Percentiles rank a stretch among this genome's conserved stretches.
Conservation (phyloP, 2,797 vertebrate genomes). For the Sphenodon punctatus region DNA sequence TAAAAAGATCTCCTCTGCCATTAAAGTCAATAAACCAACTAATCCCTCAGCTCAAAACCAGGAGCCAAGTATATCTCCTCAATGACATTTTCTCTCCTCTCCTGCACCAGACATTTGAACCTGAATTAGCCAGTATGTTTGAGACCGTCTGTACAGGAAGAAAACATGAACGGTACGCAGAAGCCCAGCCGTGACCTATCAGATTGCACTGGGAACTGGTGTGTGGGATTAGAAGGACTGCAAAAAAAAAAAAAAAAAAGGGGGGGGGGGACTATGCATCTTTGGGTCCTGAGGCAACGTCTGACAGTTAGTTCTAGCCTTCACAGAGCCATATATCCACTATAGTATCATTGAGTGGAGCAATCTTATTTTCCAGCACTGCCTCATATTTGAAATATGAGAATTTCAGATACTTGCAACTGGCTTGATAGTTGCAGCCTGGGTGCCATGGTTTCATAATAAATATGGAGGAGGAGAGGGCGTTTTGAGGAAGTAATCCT, state of each 20-base stretch:
- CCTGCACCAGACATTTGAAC: conserved; percentile 32
- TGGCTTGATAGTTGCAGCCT: conserved; percentile 16
- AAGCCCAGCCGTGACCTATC: conserved; percentile 29
- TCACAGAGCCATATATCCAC: background rate
- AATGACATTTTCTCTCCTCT: background rate
- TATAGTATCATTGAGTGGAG: background rate
- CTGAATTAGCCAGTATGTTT: conserved; percentile 19
- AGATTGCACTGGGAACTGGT: conserved; percentile 40
- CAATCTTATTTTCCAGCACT: background rate
- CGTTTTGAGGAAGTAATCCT: background rate
- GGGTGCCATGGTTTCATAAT: conserved; percentile 56
- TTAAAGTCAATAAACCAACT: background rate
- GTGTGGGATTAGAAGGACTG: conserved; percentile 33
- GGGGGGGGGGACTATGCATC: conserved; percentile 50
- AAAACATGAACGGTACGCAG: conserved; percentile 34
- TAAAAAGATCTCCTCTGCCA: background rate
- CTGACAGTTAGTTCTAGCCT: conserved; percentile 45
- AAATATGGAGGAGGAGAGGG: background rate
- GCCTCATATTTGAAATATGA: background rate
- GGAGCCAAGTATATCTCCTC: background rate
- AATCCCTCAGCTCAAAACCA: background rate
- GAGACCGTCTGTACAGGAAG: conserved; percentile 34
- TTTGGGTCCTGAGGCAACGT: conserved; percentile 56
- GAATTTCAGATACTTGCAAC: background rate
- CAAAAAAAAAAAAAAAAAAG: conserved; percentile 27